A percentile compares a stretch with the other conserved stretches of the same genome.
Evolutionary conservation across 2,888 invertebrate species (phyloP).

Genomic region (Aporophyla nigra): DNA sequence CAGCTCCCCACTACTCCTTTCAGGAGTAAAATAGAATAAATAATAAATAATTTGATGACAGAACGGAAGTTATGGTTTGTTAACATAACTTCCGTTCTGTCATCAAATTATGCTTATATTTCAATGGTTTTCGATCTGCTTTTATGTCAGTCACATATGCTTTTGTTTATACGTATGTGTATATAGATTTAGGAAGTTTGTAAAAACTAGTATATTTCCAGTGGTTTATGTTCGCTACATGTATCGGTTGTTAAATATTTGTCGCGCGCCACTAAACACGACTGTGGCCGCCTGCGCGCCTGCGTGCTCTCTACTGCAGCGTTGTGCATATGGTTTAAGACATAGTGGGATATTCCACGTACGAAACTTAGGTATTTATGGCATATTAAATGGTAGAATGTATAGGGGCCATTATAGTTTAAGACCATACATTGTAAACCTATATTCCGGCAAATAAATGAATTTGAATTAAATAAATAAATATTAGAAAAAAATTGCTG

Average conservation of each 20-base stretch:
- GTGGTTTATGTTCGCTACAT: constrained; percentile 3
- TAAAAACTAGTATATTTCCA: not conserved
- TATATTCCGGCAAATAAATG: too few relatives aligned
- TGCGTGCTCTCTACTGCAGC: constrained; percentile 29
- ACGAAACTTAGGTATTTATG: not conserved
- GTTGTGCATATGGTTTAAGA: constrained; percentile 25
- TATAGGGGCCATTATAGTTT: too few relatives aligned
- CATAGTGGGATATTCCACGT: constrained; percentile 21
- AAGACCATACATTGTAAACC: too few relatives aligned
- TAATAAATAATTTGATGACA: too few relatives aligned
- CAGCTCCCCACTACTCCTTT: too few relatives aligned
- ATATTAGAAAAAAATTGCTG: too few relatives aligned
- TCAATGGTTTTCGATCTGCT: not conserved
- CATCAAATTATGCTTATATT: not conserved
- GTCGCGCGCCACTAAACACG: constrained; percentile 73
- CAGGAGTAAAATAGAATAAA: not conserved
- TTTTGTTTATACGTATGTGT: not conserved
- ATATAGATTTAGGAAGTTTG: not conserved
- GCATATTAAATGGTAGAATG: too few relatives aligned
- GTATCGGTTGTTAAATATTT: constrained; percentile 77
- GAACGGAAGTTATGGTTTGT: too few relatives aligned
- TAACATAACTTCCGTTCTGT: too few relatives aligned
- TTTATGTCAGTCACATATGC: not conserved
- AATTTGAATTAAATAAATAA: too few relatives aligned
- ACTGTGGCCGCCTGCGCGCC: constrained; percentile 41